phyloP scores from a whole-genome alignment of 2,797 vertebrate species.

The Sebastes diploproa region DNA sequence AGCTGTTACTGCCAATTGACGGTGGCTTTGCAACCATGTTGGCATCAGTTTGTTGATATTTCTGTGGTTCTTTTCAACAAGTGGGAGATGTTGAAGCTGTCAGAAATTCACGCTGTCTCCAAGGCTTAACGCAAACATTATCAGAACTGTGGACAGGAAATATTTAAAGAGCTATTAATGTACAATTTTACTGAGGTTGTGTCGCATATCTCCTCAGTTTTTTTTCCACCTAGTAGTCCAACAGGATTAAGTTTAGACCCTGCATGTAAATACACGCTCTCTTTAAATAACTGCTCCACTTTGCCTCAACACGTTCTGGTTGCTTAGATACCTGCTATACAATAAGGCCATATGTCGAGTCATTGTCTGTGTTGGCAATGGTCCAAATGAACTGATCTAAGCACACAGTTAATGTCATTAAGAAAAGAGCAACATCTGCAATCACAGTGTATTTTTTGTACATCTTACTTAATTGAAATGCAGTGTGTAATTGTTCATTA shows the following conservation, averaged over 20 bases:
- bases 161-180: not conserved
- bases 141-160: not conserved
- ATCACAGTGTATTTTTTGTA: not conserved
- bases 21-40: not conserved
- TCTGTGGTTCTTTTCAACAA: not conserved
- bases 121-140: rapidly evolving
- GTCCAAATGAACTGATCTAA: not conserved
- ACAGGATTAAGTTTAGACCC: not conserved
- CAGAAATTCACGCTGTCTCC: not conserved
- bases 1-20: not conserved
- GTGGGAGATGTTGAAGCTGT: not conserved
- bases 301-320: conserved; percentile 43
- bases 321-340: conserved; percentile 9
- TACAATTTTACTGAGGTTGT: not conserved
- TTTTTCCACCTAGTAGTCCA: not conserved
- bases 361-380: not conserved
- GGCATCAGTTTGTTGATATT: not conserved
- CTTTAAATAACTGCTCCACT: conserved; percentile 69
- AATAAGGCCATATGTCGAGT: conserved; percentile 6
- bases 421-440: not conserved
- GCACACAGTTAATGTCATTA: not conserved
- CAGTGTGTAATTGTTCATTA: not conserved
- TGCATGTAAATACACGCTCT: conserved; percentile 49
- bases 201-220: not conserved
- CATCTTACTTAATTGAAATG: not conserved